These are phyloP conservation scores for Sciurus carolinensis DNA, from an alignment of 2,797 vertebrate genomes.

Conservation along the genomic window DNA sequence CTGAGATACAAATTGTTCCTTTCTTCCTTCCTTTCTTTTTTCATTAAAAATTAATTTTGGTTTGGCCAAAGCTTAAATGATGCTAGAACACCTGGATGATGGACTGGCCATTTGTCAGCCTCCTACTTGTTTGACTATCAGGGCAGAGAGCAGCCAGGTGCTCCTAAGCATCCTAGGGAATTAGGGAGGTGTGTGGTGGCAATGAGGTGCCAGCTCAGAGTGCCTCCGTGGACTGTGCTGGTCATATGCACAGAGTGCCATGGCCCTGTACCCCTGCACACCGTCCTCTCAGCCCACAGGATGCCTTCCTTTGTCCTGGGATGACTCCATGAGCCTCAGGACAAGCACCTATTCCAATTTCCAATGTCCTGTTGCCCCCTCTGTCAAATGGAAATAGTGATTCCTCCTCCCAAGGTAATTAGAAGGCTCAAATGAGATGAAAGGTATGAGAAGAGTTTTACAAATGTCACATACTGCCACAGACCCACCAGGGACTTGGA, in stretches of 20 bases:
- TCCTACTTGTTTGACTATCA: neutral
- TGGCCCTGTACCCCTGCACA: no score
- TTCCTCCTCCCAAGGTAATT: neutral
- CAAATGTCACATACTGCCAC: neutral
- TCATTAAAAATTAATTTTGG: slow-evolving; percentile 60
- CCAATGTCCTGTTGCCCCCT: neutral
- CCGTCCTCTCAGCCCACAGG: neutral
- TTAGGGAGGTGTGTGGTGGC: rapidly evolving
- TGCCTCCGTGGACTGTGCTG: neutral
- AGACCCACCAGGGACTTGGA: neutral
- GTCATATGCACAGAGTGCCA: neutral
- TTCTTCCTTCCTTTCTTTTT: neutral
- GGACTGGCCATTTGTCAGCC: neutral
- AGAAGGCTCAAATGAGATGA: neutral
- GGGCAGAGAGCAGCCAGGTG: neutral
- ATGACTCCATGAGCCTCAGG: neutral
- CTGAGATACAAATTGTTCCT: neutral
- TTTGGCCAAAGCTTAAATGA: slow-evolving; percentile 48
- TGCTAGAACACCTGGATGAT: neutral
- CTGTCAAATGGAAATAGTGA: neutral
- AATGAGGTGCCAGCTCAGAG: neutral
- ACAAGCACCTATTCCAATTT: neutral
- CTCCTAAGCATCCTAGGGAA: neutral
- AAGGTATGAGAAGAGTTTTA: neutral
- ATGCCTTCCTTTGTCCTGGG: neutral